phyloP scores from a whole-genome alignment of 2,113 vertebrate species.

The Leptosomus discolor region DNA sequence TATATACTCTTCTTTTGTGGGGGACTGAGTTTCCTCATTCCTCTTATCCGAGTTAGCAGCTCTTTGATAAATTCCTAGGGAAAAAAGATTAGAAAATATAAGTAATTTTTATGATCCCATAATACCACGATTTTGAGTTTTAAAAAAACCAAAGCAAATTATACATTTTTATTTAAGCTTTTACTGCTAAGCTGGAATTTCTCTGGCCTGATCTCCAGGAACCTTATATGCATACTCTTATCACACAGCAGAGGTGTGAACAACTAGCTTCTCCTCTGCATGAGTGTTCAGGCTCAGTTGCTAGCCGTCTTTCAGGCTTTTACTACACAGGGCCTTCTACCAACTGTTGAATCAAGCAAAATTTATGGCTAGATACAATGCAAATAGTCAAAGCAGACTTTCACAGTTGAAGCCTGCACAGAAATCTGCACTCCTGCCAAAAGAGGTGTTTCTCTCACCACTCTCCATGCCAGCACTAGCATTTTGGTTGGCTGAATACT shows the following conservation, averaged over 20 bases:
- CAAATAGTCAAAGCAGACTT: not conserved
- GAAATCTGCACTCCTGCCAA: not conserved
- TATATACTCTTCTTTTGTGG: constrained; percentile 94
- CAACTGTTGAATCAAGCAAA: not conserved
- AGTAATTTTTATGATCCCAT: not conserved
- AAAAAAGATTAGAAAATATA: constrained; percentile 23
- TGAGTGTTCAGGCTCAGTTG: not conserved
- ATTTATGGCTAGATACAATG: not conserved
- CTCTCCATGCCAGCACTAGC: not conserved
- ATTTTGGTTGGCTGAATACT: not conserved
- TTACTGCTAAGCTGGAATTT: not conserved
- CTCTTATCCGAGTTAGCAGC: constrained; percentile 92
- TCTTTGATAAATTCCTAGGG: constrained; percentile 91
- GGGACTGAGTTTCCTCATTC: constrained; percentile 95
- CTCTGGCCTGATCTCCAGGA: not conserved
- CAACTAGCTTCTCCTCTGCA: not conserved
- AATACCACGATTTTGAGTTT: not conserved
- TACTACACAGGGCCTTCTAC: not conserved
- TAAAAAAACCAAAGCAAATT: not conserved
- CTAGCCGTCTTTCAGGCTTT: not conserved
- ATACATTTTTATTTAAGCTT: not conserved
- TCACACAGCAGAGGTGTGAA: not conserved
- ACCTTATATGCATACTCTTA: not conserved
- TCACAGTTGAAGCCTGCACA: not conserved
- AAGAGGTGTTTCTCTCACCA: not conserved